These are phyloP conservation scores for Phataginus tricuspis DNA, from an alignment of 2,797 vertebrate species.

Conservation along the genomic window DNA sequence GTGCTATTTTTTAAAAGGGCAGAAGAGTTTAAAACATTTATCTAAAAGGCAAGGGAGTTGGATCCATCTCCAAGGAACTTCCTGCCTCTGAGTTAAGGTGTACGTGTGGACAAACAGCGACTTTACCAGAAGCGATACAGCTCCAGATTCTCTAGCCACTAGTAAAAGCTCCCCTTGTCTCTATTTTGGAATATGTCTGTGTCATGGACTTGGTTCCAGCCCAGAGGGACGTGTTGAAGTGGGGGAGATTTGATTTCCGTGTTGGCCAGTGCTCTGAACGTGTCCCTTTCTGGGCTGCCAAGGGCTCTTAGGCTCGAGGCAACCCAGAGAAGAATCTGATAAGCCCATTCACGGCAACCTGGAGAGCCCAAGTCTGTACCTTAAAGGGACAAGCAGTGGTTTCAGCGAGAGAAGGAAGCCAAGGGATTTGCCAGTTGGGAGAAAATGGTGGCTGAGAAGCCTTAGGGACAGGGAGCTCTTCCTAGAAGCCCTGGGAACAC, in stretches of 20 bases:
- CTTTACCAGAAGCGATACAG: not conserved
- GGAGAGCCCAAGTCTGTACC: not conserved
- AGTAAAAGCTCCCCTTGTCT: not conserved
- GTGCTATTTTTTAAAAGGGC: not conserved
- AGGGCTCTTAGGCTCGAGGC: not conserved
- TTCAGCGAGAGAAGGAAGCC: not conserved
- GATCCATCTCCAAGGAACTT: too few relatives aligned
- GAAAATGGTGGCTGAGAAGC: not conserved
- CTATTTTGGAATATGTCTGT: not conserved
- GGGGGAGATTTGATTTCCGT: not conserved
- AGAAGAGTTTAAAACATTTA: not conserved
- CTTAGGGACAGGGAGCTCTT: not conserved
- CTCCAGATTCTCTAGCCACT: not conserved
- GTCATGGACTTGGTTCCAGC: not conserved
- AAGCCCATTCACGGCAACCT: not conserved
- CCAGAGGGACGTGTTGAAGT: not conserved
- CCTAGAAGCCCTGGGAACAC: not conserved
- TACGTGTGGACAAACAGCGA: accelerated
- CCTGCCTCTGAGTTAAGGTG: not conserved
- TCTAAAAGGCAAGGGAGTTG: not conserved
- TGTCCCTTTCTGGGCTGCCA: not conserved
- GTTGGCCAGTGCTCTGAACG: not conserved
- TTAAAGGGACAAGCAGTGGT: not conserved
- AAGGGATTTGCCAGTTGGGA: not conserved
- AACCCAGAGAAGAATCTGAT: not conserved